Percentiles rank a stretch among this genome's conserved stretches.
Conservation (phyloP, 2,888 invertebrate species). For the Dendrolimus houi region DNA sequence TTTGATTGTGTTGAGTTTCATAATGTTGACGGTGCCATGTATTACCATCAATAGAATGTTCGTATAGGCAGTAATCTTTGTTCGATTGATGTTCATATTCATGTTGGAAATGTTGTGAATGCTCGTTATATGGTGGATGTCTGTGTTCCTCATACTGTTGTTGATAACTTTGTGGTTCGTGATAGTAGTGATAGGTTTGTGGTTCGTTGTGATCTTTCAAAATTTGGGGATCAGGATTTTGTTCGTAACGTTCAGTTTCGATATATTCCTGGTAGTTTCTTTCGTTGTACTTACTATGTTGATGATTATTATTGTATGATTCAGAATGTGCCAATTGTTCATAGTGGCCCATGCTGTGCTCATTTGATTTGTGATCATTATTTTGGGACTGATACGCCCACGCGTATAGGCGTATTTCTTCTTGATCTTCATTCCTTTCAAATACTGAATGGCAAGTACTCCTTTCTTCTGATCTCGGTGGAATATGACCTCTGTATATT, state of each 20-base stretch:
- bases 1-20: neutral
- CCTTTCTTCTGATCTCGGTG: constrained; percentile 31
- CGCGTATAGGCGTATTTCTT: constrained; percentile 47
- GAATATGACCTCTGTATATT: constrained; percentile 76
- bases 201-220: neutral
- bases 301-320: constrained; percentile 2
- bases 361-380: constrained; percentile 15
- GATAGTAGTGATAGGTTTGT: constrained; percentile 4
- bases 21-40: neutral
- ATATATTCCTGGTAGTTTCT: constrained; percentile 2
- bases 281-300: constrained; percentile 2
- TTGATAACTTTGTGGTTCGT: constrained; percentile 12
- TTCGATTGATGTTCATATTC: constrained; percentile 8
- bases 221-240: constrained; percentile 1
- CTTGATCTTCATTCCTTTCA: constrained; percentile 27
- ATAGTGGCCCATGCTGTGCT: neutral
- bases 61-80: constrained; percentile 11
- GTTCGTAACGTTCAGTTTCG: constrained; percentile 1
- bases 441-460: constrained; percentile 14
- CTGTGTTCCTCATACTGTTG: constrained; percentile 11
- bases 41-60: constrained; percentile 1
- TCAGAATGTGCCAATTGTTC: constrained; percentile 2
- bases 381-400: constrained; percentile 42
- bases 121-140: constrained; percentile 15
- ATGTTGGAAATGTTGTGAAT: constrained; percentile 14